phyloP scores from a whole-genome alignment of 2,888 invertebrate species.

The Lordiphosa andalusiaca region DNA sequence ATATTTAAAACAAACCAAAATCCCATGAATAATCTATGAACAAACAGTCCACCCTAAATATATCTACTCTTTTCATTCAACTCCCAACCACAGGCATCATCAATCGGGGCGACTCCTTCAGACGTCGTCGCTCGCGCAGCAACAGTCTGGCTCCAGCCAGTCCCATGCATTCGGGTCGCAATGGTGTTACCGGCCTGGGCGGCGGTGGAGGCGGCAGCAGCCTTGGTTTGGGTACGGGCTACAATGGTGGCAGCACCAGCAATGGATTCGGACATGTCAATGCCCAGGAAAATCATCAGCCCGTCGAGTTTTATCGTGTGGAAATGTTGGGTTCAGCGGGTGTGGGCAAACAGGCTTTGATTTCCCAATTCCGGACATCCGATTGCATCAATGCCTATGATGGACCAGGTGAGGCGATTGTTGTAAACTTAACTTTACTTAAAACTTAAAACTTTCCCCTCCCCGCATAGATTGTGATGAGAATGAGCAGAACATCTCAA shows the following conservation, averaged over 20 bases:
- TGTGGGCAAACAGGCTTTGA: constrained; percentile 91
- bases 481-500: constrained; percentile 92
- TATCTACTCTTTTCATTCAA: neutral
- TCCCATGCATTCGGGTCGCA: constrained; percentile 80
- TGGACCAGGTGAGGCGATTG: constrained; percentile 85
- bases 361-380: constrained; percentile 94
- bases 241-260: constrained; percentile 56
- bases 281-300: constrained; percentile 73
- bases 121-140: constrained; percentile 90
- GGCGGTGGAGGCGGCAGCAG: constrained; percentile 51
- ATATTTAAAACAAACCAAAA: no score
- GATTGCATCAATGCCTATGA: constrained; percentile 97
- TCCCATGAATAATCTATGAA: neutral
- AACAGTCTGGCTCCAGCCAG: constrained; percentile 88
- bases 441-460: neutral
- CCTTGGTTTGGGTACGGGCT: constrained; percentile 47
- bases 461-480: constrained; percentile 83
- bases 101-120: constrained; percentile 95
- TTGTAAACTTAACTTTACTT: no score
- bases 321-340: constrained; percentile 90
- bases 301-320: constrained; percentile 85
- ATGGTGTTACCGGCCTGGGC: constrained; percentile 52
- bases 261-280: constrained; percentile 48
- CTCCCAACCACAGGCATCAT: constrained; percentile 86
- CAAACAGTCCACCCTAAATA: neutral